Conservation (phyloP, 2,797 vertebrate species). For the Petrocephalus schoutedeni region DNA sequence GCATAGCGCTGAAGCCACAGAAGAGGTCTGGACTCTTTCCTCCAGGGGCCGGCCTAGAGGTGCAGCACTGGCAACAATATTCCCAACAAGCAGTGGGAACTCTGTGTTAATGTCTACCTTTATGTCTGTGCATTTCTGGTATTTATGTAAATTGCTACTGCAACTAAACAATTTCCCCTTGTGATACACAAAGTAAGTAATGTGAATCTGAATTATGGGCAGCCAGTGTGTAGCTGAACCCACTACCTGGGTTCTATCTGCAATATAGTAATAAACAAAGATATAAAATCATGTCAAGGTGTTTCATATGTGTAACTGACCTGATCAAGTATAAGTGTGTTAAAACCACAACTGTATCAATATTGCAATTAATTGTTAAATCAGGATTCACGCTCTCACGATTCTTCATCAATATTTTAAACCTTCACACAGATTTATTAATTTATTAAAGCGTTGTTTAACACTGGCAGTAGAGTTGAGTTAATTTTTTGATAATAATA, state of each 20-base stretch:
- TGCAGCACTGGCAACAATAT: neutral
- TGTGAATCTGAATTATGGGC: neutral
- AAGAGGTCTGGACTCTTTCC: neutral
- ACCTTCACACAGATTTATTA: too few relatives aligned
- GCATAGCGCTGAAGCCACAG: neutral
- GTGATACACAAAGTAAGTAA: too few relatives aligned
- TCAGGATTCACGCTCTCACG: too few relatives aligned
- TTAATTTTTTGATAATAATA: neutral
- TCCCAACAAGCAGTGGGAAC: too few relatives aligned
- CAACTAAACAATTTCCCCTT: too few relatives aligned
- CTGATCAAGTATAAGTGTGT: too few relatives aligned
- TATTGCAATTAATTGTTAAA: too few relatives aligned
- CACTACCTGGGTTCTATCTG: too few relatives aligned
- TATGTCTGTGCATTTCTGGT: too few relatives aligned
- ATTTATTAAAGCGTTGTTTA: neutral
- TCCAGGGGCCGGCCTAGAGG: neutral
- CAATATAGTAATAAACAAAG: neutral
- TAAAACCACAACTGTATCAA: too few relatives aligned
- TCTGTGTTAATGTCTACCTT: neutral
- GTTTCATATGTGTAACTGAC: neutral
- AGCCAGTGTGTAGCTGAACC: neutral
- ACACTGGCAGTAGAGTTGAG: neutral
- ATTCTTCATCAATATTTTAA: neutral
- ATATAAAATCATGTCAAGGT: neutral
- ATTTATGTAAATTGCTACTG: too few relatives aligned